A percentile compares a stretch with the other conserved stretches of the same genome.
Evolutionary conservation across 2,888 invertebrate species (phyloP).

Genomic region (Heliconius erato): DNA sequence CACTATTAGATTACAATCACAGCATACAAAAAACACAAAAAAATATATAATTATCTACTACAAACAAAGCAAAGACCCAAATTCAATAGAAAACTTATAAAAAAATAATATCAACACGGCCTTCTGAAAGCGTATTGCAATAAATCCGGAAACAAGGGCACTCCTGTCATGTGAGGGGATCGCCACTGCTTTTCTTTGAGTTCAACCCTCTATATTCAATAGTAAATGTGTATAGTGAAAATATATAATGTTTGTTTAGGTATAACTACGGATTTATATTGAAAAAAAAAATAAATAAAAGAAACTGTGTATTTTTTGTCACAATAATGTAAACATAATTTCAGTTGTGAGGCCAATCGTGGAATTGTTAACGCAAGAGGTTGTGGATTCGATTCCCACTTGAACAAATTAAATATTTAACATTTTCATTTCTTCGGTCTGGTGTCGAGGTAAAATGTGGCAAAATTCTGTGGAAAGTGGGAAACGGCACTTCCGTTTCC

Average conservation of each 20-base stretch:
- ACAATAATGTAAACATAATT: too few species aligned
- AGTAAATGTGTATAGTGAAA: background rate
- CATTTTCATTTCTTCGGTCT: too few species aligned
- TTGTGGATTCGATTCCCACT: too few species aligned
- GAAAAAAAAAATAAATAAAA: background rate
- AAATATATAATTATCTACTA: background rate
- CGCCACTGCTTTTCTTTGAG: background rate
- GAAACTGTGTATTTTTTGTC: too few species aligned
- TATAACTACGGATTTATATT: background rate
- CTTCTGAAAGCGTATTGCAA: background rate
- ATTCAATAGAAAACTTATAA: background rate
- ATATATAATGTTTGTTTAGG: background rate
- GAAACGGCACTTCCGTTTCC: too few species aligned
- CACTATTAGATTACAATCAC: too few species aligned
- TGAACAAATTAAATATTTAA: too few species aligned
- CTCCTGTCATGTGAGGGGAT: background rate
- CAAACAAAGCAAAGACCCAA: background rate
- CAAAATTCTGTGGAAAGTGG: too few species aligned
- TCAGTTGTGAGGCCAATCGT: background rate
- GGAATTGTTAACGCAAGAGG: background rate
- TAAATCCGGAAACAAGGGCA: constrained; percentile 14
- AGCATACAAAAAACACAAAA: background rate
- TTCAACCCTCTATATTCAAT: background rate
- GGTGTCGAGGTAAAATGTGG: too few species aligned
- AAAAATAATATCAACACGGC: constrained; percentile 8